These are phyloP conservation scores for Charadrius vociferus DNA, from an alignment of 2,113 vertebrate genomes.

Conservation along the genomic window DNA sequence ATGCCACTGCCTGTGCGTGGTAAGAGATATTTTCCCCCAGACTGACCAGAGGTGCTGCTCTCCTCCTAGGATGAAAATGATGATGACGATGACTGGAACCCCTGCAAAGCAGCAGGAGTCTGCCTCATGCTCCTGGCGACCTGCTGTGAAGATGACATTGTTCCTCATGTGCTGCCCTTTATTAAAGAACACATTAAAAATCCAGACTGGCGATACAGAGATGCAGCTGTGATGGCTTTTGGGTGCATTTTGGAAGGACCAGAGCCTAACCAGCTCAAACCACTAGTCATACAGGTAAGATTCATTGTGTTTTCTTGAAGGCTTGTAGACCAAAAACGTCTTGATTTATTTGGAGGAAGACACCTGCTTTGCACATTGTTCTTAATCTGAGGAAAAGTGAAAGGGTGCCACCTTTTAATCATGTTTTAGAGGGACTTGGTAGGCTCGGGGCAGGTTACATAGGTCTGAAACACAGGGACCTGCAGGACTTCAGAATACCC, in stretches of 20 bases:
- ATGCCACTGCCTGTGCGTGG: not conserved
- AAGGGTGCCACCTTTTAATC: not conserved
- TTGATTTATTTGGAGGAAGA: not conserved
- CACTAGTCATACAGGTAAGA: constrained; percentile 90
- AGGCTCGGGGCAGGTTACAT: not conserved
- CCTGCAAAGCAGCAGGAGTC: constrained; percentile 94
- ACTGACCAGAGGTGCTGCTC: not conserved
- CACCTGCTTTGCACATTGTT: fast-evolving
- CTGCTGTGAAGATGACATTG: constrained; percentile 97
- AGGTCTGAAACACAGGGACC: not conserved
- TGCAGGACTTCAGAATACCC: not conserved
- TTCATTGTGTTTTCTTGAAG: not conserved
- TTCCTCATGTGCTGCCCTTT: constrained; percentile 96
- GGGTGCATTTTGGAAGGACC: constrained; percentile 97
- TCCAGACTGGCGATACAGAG: constrained; percentile 92
- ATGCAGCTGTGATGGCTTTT: constrained; percentile 98
- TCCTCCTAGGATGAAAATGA: constrained; percentile 91
- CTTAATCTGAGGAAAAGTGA: not conserved
- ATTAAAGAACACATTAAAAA: constrained; percentile 98
- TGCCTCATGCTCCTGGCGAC: constrained; percentile 98
- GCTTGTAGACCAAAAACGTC: not conserved
- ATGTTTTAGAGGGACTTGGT: not conserved
- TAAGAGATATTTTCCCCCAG: not conserved
- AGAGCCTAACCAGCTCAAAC: constrained; percentile 94
- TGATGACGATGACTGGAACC: constrained; percentile 97